Conservation (phyloP, 2,888 invertebrate genomes). For the Linnaemya tessellans region DNA sequence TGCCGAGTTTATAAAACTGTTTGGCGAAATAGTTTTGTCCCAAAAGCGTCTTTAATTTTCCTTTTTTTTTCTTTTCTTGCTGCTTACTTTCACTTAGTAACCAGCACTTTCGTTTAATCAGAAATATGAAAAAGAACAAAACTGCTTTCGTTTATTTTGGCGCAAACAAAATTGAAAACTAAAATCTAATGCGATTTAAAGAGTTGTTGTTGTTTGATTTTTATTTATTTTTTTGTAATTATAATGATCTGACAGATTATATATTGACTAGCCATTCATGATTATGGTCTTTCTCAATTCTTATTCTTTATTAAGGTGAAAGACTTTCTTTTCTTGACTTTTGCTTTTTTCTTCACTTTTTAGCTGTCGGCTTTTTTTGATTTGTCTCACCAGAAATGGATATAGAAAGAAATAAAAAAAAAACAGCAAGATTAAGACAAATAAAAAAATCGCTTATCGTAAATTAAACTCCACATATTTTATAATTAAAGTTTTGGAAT, state of each 20-base stretch:
- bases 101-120: slow-evolving; percentile 32
- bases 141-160: slow-evolving; percentile 25
- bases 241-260: slow-evolving; percentile 3
- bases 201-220: background rate
- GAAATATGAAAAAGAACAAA: background rate
- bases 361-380: background rate
- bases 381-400: background rate
- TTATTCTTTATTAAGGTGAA: slow-evolving; percentile 38
- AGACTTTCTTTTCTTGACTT: slow-evolving; percentile 36
- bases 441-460: background rate
- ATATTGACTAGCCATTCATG: background rate
- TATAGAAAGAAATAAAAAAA: background rate
- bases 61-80: background rate
- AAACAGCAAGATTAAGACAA: background rate
- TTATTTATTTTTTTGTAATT: background rate
- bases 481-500: slow-evolving; percentile 22
- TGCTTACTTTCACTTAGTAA: slow-evolving; percentile 48
- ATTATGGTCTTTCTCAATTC: slow-evolving; percentile 27
- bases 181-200: slow-evolving; percentile 3
- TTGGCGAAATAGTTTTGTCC: background rate
- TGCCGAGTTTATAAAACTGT: background rate
- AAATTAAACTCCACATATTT: slow-evolving; percentile 24
- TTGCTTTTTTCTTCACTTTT: background rate
- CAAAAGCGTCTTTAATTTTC: background rate
- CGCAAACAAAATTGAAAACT: background rate